Base-by-base conservation (phyloP, 2,797 vertebrate species). In the Macroramphosus scolopax region DNA sequence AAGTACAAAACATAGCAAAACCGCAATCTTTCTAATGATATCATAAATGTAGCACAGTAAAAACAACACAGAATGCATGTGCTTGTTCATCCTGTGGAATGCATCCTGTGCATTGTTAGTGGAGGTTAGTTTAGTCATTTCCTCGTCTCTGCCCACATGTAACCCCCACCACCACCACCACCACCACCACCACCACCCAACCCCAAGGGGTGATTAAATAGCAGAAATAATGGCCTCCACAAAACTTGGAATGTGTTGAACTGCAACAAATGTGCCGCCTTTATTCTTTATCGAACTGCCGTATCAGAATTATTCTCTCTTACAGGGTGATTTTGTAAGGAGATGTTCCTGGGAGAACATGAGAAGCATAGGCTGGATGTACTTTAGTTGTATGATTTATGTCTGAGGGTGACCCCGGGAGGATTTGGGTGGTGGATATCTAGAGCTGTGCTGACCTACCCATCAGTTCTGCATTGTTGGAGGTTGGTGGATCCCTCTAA, bases 161-260 rank as follows among this genome's bases (percentile, higher is more conserved):
- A 85, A 80, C 83, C 68, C 61, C 71, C n/a, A n/a, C n/a, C n/a
- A n/a, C n/a, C n/a, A n/a, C n/a, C n/a, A n/a, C n/a, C n/a, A n/a
- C n/a, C n/a, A n/a, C n/a, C n/a, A n/a, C n/a, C n/a, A n/a, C 79
- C 72, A 52, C 50, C 59, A 85, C 74, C 85, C 82, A 90, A 89
- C 80, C 79, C 44, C 68, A 85, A 84, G 82, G 82, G 87, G 87
- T 88, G 86, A 89, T 90, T 89, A 91, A 87, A 85, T 85, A 83
- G 73, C 81, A 88, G 82, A 79, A 90, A 91, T 90, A 89, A 90
- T 86, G 83, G 87, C 84, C 84, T 83, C 84, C 81, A 89, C 85
- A 88, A 90, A 91, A 86, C 78, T 75, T 86, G 87, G 88, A 90
- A 90, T 89, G 87, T 59, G 44, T 86, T 88, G 88, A 87, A 89